Evolutionary conservation across 2,888 invertebrate species (phyloP), one percentile per base, ranked within the genome.

Genomic region (Megamerina dolium): DNA sequence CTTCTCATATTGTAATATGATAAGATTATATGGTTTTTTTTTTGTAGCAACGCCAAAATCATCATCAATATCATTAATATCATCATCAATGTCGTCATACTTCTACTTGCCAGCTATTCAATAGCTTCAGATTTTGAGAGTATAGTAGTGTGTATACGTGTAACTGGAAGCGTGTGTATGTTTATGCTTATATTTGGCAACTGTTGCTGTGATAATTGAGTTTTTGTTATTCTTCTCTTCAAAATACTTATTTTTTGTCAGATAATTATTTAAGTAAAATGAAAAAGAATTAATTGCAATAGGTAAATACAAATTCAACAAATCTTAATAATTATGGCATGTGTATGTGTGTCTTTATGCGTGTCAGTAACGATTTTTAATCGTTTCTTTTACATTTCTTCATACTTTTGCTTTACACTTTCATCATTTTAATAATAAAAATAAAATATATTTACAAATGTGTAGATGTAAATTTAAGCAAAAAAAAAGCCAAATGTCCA

Each of bases 351-450:
- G n/a, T n/a, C n/a, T n/a, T n/a, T n/a, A n/a, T n/a, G n/a, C n/a
- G n/a, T n/a, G n/a, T n/a, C n/a, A n/a, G 51, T 52, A 55, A 54
- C 64, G 57, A 61, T 63, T 59, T 56, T 35, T 9, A 64, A 64
- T 58, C 55, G 51, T 53, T 41, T 49, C 21, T 36, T 48, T 43
- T 31, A 10, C 10, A 16, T 17, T 34, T 34, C 10, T 34, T 19
- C 13, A 19, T 34, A 19, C 45, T 41, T 45, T 48, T 53, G 48
- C 48, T 52, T 52, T 46, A 53, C 43, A 53, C 55, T 57, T 54
- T 48, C 54, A 57, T 16, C 30, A 16, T 38, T 31, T 30, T n/a
- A n/a, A n/a, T n/a, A n/a, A n/a, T n/a, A n/a, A 40, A 37, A 48
- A 35, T 31, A 41, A 45, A 38, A 41, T 36, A 44, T 44, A 41